phyloP scores from a whole-genome alignment of 2,888 invertebrate species.

The Drosophila paranaensis region DNA sequence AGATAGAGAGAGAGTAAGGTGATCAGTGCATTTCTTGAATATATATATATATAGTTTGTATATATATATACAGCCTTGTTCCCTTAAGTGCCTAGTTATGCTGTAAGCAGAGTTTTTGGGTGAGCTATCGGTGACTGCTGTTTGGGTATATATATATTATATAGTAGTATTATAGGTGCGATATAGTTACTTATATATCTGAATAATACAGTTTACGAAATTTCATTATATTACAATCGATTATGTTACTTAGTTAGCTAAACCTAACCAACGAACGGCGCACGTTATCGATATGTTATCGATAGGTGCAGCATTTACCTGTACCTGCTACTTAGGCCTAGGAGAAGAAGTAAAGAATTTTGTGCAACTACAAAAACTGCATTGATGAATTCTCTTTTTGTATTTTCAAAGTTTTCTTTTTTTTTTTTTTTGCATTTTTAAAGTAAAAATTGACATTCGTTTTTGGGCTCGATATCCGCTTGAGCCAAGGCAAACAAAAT shows the following conservation, averaged over 20 bases:
- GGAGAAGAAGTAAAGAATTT: slow-evolving; percentile 24
- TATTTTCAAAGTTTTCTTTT: slow-evolving; percentile 3
- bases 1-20: slow-evolving; percentile 24
- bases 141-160: slow-evolving; percentile 15
- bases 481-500: slow-evolving; percentile 28
- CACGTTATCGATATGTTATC: slow-evolving; percentile 38
- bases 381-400: slow-evolving; percentile 17
- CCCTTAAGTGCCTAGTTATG: slow-evolving; percentile 33
- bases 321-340: slow-evolving; percentile 46
- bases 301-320: slow-evolving; percentile 39
- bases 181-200: slow-evolving; percentile 26
- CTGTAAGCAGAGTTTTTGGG: slow-evolving; percentile 37
- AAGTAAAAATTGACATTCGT: slow-evolving; percentile 81
- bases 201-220: slow-evolving; percentile 36
- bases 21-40: slow-evolving; percentile 41
- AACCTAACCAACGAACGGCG: slow-evolving; percentile 27
- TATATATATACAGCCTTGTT: slow-evolving; percentile 3
- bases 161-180: slow-evolving; percentile 9
- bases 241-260: slow-evolving; percentile 36
- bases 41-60: slow-evolving; percentile 11
- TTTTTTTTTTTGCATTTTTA: slow-evolving; percentile 5
- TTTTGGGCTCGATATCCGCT: slow-evolving; percentile 38
- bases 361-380: slow-evolving; percentile 51
- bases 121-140: slow-evolving; percentile 49
- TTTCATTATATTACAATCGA: slow-evolving; percentile 47